phyloP scores from a whole-genome alignment of 2,888 invertebrate species.

The Quadriops clusia region DNA sequence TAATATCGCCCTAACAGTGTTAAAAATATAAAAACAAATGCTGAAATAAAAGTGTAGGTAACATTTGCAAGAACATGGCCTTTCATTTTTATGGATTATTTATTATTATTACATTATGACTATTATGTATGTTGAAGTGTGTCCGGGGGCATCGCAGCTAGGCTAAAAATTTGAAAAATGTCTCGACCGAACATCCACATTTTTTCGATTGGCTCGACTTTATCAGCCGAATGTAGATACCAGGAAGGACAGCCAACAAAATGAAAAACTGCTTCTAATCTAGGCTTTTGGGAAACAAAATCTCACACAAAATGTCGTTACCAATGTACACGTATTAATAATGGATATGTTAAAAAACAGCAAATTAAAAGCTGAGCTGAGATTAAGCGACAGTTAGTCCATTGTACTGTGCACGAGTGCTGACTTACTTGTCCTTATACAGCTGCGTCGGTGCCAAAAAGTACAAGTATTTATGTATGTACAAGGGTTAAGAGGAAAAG shows the following conservation, averaged over 20 bases:
- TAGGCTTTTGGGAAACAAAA: slow-evolving; percentile 29
- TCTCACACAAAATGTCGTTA: slow-evolving; percentile 32
- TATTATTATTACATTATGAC: slow-evolving; percentile 7
- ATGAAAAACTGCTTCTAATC: slow-evolving; percentile 23
- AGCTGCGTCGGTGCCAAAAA: slow-evolving; percentile 19
- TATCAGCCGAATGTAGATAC: slow-evolving; percentile 3
- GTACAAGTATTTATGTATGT: slow-evolving; percentile 11
- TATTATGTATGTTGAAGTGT: slow-evolving; percentile 7
- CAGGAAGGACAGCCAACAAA: too few relatives aligned
- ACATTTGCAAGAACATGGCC: slow-evolving; percentile 39
- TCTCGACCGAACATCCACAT: too few relatives aligned
- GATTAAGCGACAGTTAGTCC: slow-evolving; percentile 40
- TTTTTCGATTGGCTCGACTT: too few relatives aligned
- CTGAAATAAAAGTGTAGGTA: slow-evolving; percentile 21
- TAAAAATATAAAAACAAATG: slow-evolving; percentile 22
- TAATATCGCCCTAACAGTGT: slow-evolving; percentile 31
- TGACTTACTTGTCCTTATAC: slow-evolving; percentile 32
- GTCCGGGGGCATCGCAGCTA: too few relatives aligned
- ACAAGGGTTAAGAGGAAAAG: slow-evolving; percentile 5
- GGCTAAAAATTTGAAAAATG: slow-evolving; percentile 9
- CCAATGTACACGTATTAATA: slow-evolving; percentile 34
- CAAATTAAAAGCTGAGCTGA: slow-evolving; percentile 40
- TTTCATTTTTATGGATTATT: too few relatives aligned
- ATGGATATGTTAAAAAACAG: slow-evolving; percentile 27
- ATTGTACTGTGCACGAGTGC: slow-evolving; percentile 39